phyloP scores from a whole-genome alignment of 1,140 invertebrate species.

The Trichomalopsis sarcophagae region DNA sequence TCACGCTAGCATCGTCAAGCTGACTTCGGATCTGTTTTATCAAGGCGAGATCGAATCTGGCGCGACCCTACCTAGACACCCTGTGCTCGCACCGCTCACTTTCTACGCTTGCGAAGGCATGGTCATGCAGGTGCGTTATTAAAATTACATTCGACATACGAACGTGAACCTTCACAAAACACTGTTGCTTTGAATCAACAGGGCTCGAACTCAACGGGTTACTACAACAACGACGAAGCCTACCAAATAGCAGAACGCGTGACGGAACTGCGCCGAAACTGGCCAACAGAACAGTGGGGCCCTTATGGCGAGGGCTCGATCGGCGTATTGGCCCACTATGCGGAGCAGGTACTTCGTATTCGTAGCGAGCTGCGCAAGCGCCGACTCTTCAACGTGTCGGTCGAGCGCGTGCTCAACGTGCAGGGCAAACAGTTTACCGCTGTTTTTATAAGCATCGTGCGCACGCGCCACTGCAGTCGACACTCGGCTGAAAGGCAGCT shows the following conservation, averaged over 20 bases:
- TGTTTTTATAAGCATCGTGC: slow-evolving; percentile 89
- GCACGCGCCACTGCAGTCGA: slow-evolving; percentile 84
- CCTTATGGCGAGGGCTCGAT: slow-evolving; percentile 84
- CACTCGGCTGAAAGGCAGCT: slow-evolving; percentile 75
- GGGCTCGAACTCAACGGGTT: slow-evolving; percentile 89
- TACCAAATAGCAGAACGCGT: slow-evolving; percentile 87
- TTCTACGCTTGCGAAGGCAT: slow-evolving; percentile 89
- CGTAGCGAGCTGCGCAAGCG: slow-evolving; percentile 86
- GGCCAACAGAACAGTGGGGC: slow-evolving; percentile 85
- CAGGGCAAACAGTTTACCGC: slow-evolving; percentile 93
- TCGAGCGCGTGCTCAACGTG: slow-evolving; percentile 91
- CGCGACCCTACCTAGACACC: slow-evolving; percentile 80
- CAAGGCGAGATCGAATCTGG: slow-evolving; percentile 85
- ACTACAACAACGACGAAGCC: slow-evolving; percentile 90
- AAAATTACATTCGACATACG: background rate
- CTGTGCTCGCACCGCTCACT: slow-evolving; percentile 84
- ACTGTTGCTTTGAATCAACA: slow-evolving; percentile 57
- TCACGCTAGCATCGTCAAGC: slow-evolving; percentile 87
- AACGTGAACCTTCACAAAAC: background rate
- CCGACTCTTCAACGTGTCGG: slow-evolving; percentile 85
- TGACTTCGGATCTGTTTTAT: slow-evolving; percentile 90
- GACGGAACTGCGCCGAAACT: slow-evolving; percentile 80
- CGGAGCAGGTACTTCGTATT: slow-evolving; percentile 88
- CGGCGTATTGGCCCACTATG: slow-evolving; percentile 90
- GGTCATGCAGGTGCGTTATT: slow-evolving; percentile 78